Evolutionary conservation across 1,140 invertebrate genomes (phyloP).

Genomic region (Drosophila sp.): DNA sequence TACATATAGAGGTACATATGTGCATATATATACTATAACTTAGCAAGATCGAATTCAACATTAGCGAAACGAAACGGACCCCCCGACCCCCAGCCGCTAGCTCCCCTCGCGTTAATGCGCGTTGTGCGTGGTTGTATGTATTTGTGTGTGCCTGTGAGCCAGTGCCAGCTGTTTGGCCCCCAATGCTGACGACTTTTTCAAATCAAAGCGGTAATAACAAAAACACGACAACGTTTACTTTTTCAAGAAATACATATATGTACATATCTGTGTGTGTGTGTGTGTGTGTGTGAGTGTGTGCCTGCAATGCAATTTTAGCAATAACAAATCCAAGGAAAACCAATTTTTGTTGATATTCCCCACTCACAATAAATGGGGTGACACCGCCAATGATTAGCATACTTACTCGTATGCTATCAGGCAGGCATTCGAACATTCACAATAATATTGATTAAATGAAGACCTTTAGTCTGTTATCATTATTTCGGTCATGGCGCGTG

Average conservation of each 20-base stretch:
- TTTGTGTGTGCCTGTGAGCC: conserved; percentile 37
- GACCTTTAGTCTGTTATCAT: conserved; percentile 54
- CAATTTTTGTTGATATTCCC: conserved; percentile 4
- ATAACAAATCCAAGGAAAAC: conserved; percentile 11
- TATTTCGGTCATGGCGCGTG: conserved; percentile 56
- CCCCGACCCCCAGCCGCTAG: conserved; percentile 1
- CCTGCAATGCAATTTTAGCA: conserved; percentile 6
- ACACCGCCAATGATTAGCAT: conserved; percentile 14
- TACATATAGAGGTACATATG: neutral
- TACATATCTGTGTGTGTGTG: neutral
- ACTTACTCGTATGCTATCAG: neutral
- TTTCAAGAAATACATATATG: neutral
- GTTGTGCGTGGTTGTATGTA: conserved; percentile 10
- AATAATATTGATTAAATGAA: conserved; percentile 12
- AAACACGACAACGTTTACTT: conserved; percentile 21
- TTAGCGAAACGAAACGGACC: neutral
- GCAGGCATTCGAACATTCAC: neutral
- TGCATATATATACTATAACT: neutral
- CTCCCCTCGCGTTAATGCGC: conserved; percentile 8
- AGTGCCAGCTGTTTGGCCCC: conserved; percentile 38
- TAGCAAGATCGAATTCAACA: conserved; percentile 46
- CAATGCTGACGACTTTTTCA: conserved; percentile 29
- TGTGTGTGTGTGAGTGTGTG: conserved; percentile 8
- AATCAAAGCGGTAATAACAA: conserved; percentile 55
- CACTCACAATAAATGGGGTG: conserved; percentile 3